These are phyloP conservation scores for Meandrina meandrites DNA, from an alignment of 92 coral and sea anemone genomes.

Conservation along the genomic window DNA sequence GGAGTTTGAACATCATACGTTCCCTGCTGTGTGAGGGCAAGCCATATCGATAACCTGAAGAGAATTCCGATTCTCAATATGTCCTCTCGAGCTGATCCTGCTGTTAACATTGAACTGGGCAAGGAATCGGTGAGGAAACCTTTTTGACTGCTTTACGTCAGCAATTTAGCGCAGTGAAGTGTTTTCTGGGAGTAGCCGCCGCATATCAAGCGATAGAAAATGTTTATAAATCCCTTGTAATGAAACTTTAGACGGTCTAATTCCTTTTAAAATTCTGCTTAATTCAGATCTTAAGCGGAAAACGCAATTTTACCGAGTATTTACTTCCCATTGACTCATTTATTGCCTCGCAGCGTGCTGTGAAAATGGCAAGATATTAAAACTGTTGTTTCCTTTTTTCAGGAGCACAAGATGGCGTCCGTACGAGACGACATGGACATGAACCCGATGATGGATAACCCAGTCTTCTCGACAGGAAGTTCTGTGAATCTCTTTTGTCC, in stretches of 20 bases:
- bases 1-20: background rate
- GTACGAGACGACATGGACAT: slow-evolving; percentile 83
- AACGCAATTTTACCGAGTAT: slow-evolving; percentile 2
- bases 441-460: slow-evolving; percentile 73
- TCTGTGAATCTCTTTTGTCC: slow-evolving; percentile 89
- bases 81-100: slow-evolving; percentile 19
- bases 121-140: slow-evolving; percentile 21
- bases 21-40: background rate
- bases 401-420: slow-evolving; percentile 95
- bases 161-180: background rate
- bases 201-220: background rate
- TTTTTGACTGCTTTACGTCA: background rate
- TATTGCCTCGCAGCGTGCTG: background rate
- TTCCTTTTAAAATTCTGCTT: background rate
- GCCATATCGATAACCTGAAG: background rate
- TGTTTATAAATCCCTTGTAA: slow-evolving; percentile 2
- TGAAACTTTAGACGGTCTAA: background rate
- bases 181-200: background rate
- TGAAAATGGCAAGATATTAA: background rate
- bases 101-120: background rate
- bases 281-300: background rate
- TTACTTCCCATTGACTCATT: background rate
- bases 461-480: slow-evolving; percentile 64
- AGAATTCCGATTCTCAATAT: slow-evolving; percentile 16
- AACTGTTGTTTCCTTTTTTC: slow-evolving; percentile 6